A percentile compares a stretch with the other conserved stretches of the same genome.
phyloP scores from a whole-genome alignment of 2,113 vertebrate genomes.

The Cyprinodon variegatus region DNA sequence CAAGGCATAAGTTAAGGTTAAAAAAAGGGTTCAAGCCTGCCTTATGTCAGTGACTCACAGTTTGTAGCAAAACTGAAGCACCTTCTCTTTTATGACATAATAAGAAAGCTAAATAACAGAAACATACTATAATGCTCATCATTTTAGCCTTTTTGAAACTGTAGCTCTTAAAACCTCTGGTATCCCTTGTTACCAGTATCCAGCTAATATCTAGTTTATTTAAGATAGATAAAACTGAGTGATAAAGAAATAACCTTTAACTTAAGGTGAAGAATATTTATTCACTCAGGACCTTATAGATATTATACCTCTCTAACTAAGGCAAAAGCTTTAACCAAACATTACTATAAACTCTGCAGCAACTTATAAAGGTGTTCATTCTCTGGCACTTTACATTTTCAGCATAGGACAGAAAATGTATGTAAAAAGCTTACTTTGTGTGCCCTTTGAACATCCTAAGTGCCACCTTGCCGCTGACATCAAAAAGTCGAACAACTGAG shows the following conservation, averaged over 20 bases:
- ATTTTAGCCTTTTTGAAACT: too few species aligned
- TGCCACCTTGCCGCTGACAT: conserved; percentile 85
- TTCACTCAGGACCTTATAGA: background rate
- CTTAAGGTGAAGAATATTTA: too few species aligned
- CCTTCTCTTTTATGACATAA: too few species aligned
- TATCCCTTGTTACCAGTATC: background rate
- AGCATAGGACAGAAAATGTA: background rate
- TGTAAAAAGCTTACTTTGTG: conserved; percentile 84
- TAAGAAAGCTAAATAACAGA: too few species aligned
- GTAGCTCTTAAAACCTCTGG: too few species aligned
- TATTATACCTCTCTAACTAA: background rate
- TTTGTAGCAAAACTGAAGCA: background rate
- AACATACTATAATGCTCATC: too few species aligned
- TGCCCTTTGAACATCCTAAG: conserved; percentile 91
- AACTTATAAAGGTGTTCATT: background rate
- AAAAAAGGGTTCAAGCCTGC: background rate
- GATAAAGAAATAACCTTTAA: background rate
- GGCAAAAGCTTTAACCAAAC: background rate
- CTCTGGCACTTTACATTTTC: background rate
- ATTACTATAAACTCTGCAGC: background rate
- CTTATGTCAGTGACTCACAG: background rate
- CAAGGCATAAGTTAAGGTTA: too few species aligned
- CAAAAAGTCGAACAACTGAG: conserved; percentile 86
- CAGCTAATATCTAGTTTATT: background rate
- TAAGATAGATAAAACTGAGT: background rate